Conservation (phyloP, 2,113 vertebrate species). For the Chloropsis hardwickii region DNA sequence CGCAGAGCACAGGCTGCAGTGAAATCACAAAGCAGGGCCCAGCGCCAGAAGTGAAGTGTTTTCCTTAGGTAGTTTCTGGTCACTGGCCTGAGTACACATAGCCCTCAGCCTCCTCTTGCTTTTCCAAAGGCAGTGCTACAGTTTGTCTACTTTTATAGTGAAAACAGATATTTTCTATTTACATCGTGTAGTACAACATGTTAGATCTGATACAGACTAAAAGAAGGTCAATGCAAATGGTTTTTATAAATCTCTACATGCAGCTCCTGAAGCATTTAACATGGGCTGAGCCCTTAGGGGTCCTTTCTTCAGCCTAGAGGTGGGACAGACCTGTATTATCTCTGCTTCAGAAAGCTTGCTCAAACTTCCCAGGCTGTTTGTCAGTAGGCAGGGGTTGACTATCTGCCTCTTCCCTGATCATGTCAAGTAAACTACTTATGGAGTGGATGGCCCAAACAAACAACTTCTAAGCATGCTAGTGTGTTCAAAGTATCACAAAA, state of each 20-base stretch:
- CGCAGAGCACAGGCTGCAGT: background rate
- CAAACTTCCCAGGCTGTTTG: fast-evolving
- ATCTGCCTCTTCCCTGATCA: background rate
- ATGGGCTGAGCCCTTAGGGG: background rate
- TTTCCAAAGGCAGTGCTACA: background rate
- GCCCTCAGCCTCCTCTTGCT: background rate
- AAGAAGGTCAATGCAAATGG: background rate
- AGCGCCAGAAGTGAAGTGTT: background rate
- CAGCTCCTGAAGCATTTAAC: background rate
- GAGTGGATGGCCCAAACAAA: background rate
- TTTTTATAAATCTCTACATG: background rate
- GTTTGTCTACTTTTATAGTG: background rate
- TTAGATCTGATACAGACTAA: background rate
- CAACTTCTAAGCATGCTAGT: background rate
- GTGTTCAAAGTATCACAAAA: background rate
- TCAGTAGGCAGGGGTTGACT: background rate
- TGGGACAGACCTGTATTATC: background rate
- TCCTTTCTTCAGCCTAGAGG: background rate
- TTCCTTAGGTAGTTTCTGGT: background rate
- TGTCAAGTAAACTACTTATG: background rate
- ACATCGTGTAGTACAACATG: background rate
- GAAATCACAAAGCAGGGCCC: background rate
- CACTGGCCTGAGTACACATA: background rate
- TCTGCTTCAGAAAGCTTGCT: background rate
- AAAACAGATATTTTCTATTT: background rate